These are phyloP conservation scores for Ictalurus furcatus DNA, from an alignment of 2,113 vertebrate species.

Conservation along the genomic window DNA sequence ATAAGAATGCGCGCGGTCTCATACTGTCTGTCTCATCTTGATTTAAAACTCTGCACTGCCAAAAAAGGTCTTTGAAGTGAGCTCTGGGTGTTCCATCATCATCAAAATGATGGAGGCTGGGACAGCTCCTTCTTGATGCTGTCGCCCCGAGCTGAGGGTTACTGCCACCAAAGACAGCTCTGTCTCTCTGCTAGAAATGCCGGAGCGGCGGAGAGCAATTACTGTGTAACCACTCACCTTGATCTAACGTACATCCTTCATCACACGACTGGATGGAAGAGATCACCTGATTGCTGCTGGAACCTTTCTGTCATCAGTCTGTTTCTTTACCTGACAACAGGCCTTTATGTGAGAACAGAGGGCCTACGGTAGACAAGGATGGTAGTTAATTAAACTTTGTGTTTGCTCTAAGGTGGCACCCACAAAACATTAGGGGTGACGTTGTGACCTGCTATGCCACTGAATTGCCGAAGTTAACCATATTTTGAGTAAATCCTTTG, in stretches of 20 bases:
- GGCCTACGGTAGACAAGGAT: not conserved
- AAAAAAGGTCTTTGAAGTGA: slow-evolving; percentile 1
- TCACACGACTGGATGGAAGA: not conserved
- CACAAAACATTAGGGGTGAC: not conserved
- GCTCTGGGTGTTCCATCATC: slow-evolving; percentile 6
- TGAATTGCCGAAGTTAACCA: not conserved
- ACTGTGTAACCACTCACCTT: slow-evolving; percentile 33
- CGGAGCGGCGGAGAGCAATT: slow-evolving; percentile 34
- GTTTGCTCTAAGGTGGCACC: not conserved
- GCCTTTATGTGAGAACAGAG: not conserved
- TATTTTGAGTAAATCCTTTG: not conserved
- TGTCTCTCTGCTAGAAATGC: slow-evolving; percentile 37
- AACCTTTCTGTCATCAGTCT: slow-evolving; percentile 32
- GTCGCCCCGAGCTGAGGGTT: slow-evolving; percentile 29
- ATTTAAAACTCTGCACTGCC: slow-evolving; percentile 14
- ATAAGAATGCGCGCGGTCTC: slow-evolving; percentile 2
- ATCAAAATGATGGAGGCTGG: slow-evolving; percentile 9
- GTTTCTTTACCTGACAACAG: slow-evolving; percentile 9
- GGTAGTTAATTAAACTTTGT: slow-evolving; percentile 26
- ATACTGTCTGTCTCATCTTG: not conserved
- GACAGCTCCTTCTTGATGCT: slow-evolving; percentile 37
- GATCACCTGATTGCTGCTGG: slow-evolving; percentile 25
- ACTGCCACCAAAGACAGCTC: slow-evolving; percentile 22
- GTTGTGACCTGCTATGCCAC: not conserved
- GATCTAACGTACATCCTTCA: slow-evolving; percentile 44